phyloP scores from a whole-genome alignment of 2,113 vertebrate species.

The Calcarius ornatus region DNA sequence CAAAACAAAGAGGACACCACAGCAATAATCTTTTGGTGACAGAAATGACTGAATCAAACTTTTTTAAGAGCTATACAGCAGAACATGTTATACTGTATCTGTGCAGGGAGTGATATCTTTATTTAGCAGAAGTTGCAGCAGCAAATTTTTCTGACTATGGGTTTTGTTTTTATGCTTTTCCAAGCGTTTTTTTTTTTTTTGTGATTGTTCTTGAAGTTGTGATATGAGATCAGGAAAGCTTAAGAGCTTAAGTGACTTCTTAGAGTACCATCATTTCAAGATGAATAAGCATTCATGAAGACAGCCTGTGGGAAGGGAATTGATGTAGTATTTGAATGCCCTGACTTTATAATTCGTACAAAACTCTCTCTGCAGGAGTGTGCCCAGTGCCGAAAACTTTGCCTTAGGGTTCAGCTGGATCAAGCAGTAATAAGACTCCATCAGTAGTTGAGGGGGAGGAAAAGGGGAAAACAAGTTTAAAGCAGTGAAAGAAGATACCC shows the following conservation, averaged over 20 bases:
- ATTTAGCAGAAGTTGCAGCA: neutral
- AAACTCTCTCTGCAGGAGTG: slow-evolving; percentile 6
- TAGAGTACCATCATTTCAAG: slow-evolving; percentile 40
- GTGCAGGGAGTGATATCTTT: neutral
- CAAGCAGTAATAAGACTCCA: slow-evolving; percentile 1
- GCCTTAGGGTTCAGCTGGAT: slow-evolving; percentile 44
- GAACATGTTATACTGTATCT: neutral
- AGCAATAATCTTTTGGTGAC: neutral
- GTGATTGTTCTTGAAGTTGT: slow-evolving; percentile 34
- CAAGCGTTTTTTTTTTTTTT: neutral
- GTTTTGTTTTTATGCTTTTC: neutral
- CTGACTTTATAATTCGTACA: slow-evolving; percentile 43
- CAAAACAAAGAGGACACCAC: neutral
- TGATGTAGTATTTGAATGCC: slow-evolving; percentile 42
- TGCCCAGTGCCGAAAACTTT: slow-evolving; percentile 26
- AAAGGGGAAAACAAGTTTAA: slow-evolving; percentile 33
- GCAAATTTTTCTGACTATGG: neutral
- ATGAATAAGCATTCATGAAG: slow-evolving; percentile 31
- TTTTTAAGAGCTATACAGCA: neutral
- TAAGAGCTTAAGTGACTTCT: slow-evolving; percentile 55
- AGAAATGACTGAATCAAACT: neutral
- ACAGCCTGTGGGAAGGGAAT: slow-evolving; percentile 28
- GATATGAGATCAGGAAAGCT: slow-evolving; percentile 32
- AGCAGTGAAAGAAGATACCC: slow-evolving; percentile 17
- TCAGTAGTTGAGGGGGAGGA: neutral